Evolutionary conservation across 2,888 invertebrate species (phyloP).

Genomic region (Ectemnius continuus): DNA sequence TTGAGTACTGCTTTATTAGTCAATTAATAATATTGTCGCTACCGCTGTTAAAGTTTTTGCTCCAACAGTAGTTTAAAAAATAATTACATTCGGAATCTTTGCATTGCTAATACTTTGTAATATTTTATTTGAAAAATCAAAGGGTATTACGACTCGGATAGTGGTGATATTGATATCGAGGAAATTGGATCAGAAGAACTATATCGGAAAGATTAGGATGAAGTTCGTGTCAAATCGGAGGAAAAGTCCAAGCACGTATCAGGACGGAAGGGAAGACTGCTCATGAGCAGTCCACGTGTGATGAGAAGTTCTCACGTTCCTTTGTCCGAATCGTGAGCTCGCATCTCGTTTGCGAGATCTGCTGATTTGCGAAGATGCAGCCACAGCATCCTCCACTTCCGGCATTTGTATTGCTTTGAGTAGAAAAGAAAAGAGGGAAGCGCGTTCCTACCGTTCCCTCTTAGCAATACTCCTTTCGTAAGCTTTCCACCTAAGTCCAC

Average conservation of each 20-base stretch:
- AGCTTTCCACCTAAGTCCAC: slow-evolving; percentile 26
- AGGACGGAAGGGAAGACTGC: background rate
- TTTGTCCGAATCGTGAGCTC: slow-evolving; percentile 31
- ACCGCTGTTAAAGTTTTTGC: too few relatives aligned
- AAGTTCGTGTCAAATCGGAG: too few relatives aligned
- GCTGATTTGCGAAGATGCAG: background rate
- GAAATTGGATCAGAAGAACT: too few relatives aligned
- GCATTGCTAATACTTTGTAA: too few relatives aligned
- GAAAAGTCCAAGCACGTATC: background rate
- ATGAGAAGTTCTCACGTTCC: slow-evolving; percentile 43
- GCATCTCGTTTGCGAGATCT: slow-evolving; percentile 42
- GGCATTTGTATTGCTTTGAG: slow-evolving; percentile 6
- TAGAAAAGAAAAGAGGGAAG: slow-evolving; percentile 10
- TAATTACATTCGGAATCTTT: too few relatives aligned
- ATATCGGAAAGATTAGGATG: too few relatives aligned
- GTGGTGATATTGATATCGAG: too few relatives aligned
- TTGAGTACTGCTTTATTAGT: too few relatives aligned
- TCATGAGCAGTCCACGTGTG: slow-evolving; percentile 7
- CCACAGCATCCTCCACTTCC: background rate
- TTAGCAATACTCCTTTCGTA: slow-evolving; percentile 26
- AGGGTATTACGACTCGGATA: too few relatives aligned
- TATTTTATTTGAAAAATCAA: too few relatives aligned
- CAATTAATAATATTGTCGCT: too few relatives aligned
- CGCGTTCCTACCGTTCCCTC: slow-evolving; percentile 10
- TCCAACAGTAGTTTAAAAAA: too few relatives aligned